Evolutionary conservation across 2,797 vertebrate species (phyloP).

Genomic region (Gobio occitaniae): DNA sequence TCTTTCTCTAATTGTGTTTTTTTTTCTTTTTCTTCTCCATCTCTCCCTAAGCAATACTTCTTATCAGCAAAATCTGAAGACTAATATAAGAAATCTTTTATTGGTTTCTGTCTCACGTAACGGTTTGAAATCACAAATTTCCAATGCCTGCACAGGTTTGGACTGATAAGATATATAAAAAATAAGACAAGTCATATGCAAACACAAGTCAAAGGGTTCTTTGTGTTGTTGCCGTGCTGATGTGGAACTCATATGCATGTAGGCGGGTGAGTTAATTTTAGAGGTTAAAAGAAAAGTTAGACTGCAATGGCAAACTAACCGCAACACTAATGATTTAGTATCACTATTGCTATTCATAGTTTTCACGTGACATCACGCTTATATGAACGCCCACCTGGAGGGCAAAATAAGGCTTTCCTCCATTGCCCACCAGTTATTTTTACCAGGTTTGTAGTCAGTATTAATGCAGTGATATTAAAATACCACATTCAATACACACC

Average conservation of each 20-base stretch:
- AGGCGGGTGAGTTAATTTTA: conserved; percentile 21
- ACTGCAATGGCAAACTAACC: neutral
- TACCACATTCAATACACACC: too few species aligned
- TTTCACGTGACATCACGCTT: too few species aligned
- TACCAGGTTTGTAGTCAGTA: too few species aligned
- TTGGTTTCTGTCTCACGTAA: conserved; percentile 26
- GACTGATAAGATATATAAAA: neutral
- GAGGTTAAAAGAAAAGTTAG: neutral
- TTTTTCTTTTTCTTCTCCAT: neutral
- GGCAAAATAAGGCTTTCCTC: too few species aligned
- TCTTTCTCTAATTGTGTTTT: conserved; percentile 51
- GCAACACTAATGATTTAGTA: neutral
- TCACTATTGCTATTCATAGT: neutral
- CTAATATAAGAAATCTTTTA: conserved; percentile 9
- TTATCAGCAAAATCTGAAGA: conserved; percentile 38
- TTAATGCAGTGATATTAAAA: too few species aligned
- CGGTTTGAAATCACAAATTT: neutral
- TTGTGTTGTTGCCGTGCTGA: conserved; percentile 17
- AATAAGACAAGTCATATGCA: conserved; percentile 36
- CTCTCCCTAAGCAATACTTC: conserved; percentile 20
- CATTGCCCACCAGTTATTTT: too few species aligned
- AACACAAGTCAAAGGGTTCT: conserved; percentile 31
- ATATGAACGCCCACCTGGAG: too few species aligned
- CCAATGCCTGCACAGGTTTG: neutral
- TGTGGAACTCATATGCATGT: conserved; percentile 30